Percentiles rank a stretch among this genome's conserved stretches.
Evolutionary conservation across 1,140 invertebrate genomes (phyloP).

Genomic region (Atta colombica): DNA sequence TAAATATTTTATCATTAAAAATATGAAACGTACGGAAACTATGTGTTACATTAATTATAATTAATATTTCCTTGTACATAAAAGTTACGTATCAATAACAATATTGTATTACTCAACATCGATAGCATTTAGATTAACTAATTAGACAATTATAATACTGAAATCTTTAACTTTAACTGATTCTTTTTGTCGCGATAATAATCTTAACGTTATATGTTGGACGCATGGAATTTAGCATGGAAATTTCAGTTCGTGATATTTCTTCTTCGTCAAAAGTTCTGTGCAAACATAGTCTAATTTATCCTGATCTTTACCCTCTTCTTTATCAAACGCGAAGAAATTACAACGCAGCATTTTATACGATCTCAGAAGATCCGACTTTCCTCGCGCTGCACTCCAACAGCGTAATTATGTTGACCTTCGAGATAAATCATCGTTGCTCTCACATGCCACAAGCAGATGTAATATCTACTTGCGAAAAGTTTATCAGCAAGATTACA

Average conservation of each 20-base stretch:
- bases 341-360: background rate
- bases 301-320: background rate
- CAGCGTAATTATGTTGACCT: conserved; percentile 3
- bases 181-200: background rate
- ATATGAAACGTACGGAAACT: too few relatives aligned
- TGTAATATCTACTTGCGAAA: conserved; percentile 27
- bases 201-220: background rate
- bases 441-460: background rate
- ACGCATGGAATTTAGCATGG: background rate
- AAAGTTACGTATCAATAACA: too few relatives aligned
- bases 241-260: background rate
- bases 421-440: background rate
- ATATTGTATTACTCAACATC: too few relatives aligned
- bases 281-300: background rate
- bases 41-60: too few relatives aligned
- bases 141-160: too few relatives aligned
- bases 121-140: too few relatives aligned
- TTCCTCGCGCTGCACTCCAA: background rate
- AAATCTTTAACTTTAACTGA: background rate
- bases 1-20: too few relatives aligned
- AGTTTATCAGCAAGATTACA: conserved; percentile 40
- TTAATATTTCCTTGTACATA: too few relatives aligned
- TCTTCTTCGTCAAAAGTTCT: background rate
- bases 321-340: background rate
- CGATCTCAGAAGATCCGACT: conserved; percentile 15